These are phyloP conservation scores for Microtus oregoni DNA, from an alignment of 2,113 vertebrate genomes.

Conservation along the genomic window DNA sequence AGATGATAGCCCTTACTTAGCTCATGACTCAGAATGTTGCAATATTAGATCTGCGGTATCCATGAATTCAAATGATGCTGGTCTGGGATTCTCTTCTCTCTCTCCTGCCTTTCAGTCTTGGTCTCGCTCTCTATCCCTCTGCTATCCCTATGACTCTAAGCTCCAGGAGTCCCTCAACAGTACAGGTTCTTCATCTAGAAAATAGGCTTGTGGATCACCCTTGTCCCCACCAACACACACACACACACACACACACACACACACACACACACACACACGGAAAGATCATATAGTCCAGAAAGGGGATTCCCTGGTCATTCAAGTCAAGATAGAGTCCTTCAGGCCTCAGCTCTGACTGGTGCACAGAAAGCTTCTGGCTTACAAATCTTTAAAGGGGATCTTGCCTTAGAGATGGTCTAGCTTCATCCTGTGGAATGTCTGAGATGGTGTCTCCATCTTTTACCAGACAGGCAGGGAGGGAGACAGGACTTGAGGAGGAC, in stretches of 20 bases:
- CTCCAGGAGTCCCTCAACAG: background rate
- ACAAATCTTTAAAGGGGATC: background rate
- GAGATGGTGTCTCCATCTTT: background rate
- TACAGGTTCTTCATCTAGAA: background rate
- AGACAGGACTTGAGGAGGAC: background rate
- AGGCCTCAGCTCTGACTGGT: background rate
- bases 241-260: background rate
- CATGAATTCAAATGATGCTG: background rate
- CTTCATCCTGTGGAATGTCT: background rate
- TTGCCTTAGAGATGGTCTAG: background rate
- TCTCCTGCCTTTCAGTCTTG: background rate
- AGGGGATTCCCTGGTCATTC: background rate
- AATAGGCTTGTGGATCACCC: background rate
- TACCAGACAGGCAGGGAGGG: background rate
- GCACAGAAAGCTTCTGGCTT: background rate
- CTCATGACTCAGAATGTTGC: background rate
- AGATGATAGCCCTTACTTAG: background rate
- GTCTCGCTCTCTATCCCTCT: background rate
- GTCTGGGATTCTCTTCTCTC: background rate
- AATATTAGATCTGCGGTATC: background rate
- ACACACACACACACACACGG: background rate
- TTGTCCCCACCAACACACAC: background rate
- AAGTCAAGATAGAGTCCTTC: background rate
- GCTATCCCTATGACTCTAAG: background rate
- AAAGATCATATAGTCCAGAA: background rate